Evolutionary conservation across 1,140 invertebrate genomes (phyloP), one percentile per base, ranked within the genome.

Genomic region (Lepidurus couesii): DNA sequence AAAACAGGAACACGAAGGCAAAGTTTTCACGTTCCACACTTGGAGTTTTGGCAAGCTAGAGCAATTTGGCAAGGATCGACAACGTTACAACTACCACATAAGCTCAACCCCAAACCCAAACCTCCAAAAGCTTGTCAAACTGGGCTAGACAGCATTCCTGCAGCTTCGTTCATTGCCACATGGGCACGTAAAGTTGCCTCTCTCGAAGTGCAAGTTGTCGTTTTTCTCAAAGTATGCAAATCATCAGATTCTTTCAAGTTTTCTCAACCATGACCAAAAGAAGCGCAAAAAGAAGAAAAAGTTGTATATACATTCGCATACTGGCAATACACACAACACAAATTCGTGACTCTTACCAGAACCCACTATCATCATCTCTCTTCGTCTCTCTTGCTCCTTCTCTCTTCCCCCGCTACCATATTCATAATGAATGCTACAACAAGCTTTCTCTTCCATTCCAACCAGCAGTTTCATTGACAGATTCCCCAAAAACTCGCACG

Each of bases 251-350:
- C 53, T 65, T 65, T 65, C 53, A 65, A 65, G 53, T 65, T 65
- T 65, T 21, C 53, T 65, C 53, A 65, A 65, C 53, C 53, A 65
- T 65, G 53, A 65, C 53, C 53, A 65, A 65, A 65, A 65, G 53
- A 13, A 65, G 53, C 53, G 53, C 21, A 13, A 13, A 7, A 65
- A 65, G 53, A 65, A 13, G 53, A 13, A 21, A 65, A 65, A 47
- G 45, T 6, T 65, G 13, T 4, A 21, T 65, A 65, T 65, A 1
- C 21, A 3, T 65, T 65, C 53, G 53, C 13, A 65, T 13, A 65
- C 53, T 65, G 4, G 53, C 13, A 34, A 34, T 34, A 65, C 13
- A 65, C n/a, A 65, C 53, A 9, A 65, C 53, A 65, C 8, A 9
- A 16, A n/a, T 65, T 65, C 53, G 53, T 65, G 53, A 65, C 53